phyloP scores from a whole-genome alignment of 2,113 vertebrate species.

The Phalacrocorax brasilianus region DNA sequence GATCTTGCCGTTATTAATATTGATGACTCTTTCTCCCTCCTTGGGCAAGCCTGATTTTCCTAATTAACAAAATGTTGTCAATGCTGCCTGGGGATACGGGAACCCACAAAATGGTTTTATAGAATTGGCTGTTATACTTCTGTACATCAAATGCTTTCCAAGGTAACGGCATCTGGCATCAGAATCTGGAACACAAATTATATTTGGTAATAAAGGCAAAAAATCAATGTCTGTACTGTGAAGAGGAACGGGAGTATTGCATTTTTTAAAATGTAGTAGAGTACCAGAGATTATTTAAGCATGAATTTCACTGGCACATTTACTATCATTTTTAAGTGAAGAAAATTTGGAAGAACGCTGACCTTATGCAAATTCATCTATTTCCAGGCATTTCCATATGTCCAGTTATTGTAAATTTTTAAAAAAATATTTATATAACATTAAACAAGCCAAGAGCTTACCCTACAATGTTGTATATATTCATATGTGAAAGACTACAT shows the following conservation, averaged over 20 bases:
- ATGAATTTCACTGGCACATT: neutral
- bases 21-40: neutral
- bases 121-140: neutral
- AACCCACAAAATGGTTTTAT: neutral
- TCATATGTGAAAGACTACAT: neutral
- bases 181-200: neutral
- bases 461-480: neutral
- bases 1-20: neutral
- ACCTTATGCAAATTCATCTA: neutral
- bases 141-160: neutral
- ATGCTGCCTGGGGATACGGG: neutral
- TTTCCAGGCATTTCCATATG: neutral
- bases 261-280: neutral
- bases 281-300: neutral
- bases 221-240: neutral
- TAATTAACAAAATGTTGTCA: neutral
- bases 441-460: neutral
- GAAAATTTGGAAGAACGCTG: neutral
- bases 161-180: neutral
- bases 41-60: neutral
- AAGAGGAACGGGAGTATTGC: rapidly evolving
- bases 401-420: neutral
- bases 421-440: neutral
- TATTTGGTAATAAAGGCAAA: neutral
- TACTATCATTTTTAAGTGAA: neutral